Evolutionary conservation across 2,797 vertebrate genomes (phyloP).

Genomic region (Enteromius fasciolatus): DNA sequence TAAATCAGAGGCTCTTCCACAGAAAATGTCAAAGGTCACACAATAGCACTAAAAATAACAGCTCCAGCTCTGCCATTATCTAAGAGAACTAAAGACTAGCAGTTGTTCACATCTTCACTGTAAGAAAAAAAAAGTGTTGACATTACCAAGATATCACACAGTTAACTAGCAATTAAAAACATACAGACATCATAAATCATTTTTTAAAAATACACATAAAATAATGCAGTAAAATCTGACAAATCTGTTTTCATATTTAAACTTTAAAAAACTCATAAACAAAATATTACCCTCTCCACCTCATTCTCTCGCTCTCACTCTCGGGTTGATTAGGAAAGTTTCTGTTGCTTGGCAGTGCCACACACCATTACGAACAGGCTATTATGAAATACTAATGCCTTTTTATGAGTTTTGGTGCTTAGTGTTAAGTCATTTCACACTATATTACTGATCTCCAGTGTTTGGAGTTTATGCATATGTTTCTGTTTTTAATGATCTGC

Average conservation of each 20-base stretch:
- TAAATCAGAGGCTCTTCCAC: background rate
- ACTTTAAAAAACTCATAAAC: conserved; percentile 39
- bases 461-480: conserved; percentile 57
- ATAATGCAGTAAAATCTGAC: conserved; percentile 21
- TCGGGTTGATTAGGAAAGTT: conserved; percentile 43
- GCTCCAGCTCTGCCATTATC: background rate
- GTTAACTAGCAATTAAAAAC: background rate
- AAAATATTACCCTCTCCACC: conserved; percentile 32
- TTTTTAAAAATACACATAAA: conserved; percentile 1
- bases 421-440: conserved; percentile 61
- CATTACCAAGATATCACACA: background rate
- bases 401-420: conserved; percentile 59
- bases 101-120: background rate
- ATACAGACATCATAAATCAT: background rate
- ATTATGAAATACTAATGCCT: conserved; percentile 54
- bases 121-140: too few species aligned
- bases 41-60: too few species aligned
- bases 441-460: conserved; percentile 58
- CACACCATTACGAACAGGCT: conserved; percentile 48
- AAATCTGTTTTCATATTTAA: conserved; percentile 40
- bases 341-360: conserved; percentile 55
- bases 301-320: background rate
- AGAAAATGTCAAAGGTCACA: conserved; percentile 1
- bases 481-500: conserved; percentile 61
- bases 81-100: background rate